Evolutionary conservation across 2,797 vertebrate genomes (phyloP), one percentile per base, ranked within the genome.

Genomic region (Enteromius radiatus): DNA sequence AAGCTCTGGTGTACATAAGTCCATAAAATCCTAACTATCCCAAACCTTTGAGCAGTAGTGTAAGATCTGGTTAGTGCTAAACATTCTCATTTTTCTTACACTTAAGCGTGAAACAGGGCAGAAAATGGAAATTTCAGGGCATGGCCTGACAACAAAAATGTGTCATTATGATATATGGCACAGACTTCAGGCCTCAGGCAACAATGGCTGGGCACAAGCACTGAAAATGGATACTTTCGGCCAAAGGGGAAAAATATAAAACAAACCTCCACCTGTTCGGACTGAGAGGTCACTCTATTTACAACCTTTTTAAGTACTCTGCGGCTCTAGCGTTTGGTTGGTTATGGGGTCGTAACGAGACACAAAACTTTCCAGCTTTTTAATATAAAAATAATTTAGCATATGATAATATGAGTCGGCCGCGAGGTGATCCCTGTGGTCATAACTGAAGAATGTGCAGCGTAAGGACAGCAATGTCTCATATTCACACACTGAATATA

Each of bases 161-260:
- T 84, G 89, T 91, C 90, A 90, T 76, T 84, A 73, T 90, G 90
- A 92, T 94, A 91, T 90, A 92, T 91, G 52, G 84, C 83, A 76
- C n/a, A 84, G 82, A 69, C 78, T 85, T 88, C 78, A 80, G 69
- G 81, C 91, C 92, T 84, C 81, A 80, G 84, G 90, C 86, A 19
- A 85, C 85, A 86, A 7, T 0, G 69, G 36, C 71, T 85, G 23
- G 82, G 82, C 85, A 86, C 88, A 88, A 83, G 73, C 84, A 91
- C 65, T 77, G 80, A 71, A 43, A 81, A 84, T 87, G 82, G 81
- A 84, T 73, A 76, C 45, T 69, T 81, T 77, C 56, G 52, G 77
- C 85, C 76, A 87, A 85, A 54, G 84, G 76, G 83, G 45, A n/a
- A 83, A 86, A 88, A 88, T 59, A 43, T 85, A 75, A 36, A 77